These are phyloP conservation scores for Prinia subflava DNA, from an alignment of 2,113 vertebrate species.

Conservation along the genomic window DNA sequence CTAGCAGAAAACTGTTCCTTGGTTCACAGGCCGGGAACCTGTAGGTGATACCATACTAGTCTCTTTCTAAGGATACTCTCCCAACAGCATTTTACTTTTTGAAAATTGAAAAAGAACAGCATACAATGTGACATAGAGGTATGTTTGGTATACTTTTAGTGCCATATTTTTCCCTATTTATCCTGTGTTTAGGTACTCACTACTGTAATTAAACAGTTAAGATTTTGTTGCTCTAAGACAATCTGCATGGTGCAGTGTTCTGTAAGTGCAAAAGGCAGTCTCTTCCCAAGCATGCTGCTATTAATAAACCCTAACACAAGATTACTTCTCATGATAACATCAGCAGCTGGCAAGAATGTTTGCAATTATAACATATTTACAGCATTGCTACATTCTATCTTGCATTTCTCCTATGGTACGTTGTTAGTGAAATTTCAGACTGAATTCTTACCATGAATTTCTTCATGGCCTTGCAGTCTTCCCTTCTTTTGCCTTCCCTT, in stretches of 20 bases:
- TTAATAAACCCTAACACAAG: constrained; percentile 74
- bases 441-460: background rate
- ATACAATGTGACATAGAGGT: background rate
- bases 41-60: background rate
- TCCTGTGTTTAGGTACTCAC: background rate
- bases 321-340: constrained; percentile 68
- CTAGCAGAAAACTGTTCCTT: background rate
- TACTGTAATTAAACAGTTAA: background rate
- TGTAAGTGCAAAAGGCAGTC: constrained; percentile 45
- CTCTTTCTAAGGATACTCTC: background rate
- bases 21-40: background rate
- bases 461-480: background rate
- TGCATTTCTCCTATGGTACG: constrained; percentile 56
- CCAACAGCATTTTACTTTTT: background rate
- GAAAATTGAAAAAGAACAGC: background rate
- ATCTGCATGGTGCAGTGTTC: constrained; percentile 30
- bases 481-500: background rate
- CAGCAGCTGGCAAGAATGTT: constrained; percentile 77
- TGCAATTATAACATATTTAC: constrained; percentile 68
- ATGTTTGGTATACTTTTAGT: background rate
- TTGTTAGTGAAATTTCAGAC: constrained; percentile 43
- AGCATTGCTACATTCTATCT: constrained; percentile 49
- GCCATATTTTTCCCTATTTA: background rate
- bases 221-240: background rate
- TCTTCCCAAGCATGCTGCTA: constrained; percentile 70